phyloP scores from a whole-genome alignment of 2,113 vertebrate species.

The Brienomyrus longianalis region DNA sequence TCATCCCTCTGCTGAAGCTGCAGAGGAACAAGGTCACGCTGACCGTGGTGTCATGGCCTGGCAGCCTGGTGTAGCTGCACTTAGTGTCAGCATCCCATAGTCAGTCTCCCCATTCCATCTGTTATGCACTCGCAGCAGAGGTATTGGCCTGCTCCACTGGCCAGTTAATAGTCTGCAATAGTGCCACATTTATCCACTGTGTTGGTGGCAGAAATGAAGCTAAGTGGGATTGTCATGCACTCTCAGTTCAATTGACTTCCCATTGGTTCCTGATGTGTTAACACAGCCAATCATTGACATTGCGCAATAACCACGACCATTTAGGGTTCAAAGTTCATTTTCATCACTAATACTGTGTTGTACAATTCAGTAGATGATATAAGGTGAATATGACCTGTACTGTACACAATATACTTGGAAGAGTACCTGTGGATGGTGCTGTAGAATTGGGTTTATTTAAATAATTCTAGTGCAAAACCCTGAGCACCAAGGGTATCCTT shows the following conservation, averaged over 20 bases:
- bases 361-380: background rate
- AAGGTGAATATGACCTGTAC: background rate
- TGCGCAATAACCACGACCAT: background rate
- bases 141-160: background rate
- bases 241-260: background rate
- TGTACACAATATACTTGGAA: background rate
- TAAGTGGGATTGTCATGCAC: background rate
- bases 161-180: background rate
- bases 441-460: background rate
- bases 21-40: conserved; percentile 81
- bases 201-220: background rate
- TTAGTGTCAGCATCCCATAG: background rate
- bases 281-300: background rate
- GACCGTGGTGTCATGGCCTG: conserved; percentile 87
- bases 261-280: background rate
- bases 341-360: conserved; percentile 1
- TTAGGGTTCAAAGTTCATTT: background rate
- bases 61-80: conserved; percentile 67
- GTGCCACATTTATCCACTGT: background rate
- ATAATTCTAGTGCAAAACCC: background rate
- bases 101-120: background rate
- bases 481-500: background rate
- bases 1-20: conserved; percentile 87
- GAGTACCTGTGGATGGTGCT: background rate
- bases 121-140: background rate